These are phyloP conservation scores for Hemistola chrysoprasaria DNA, from an alignment of 2,888 invertebrate genomes.

Conservation along the genomic window DNA sequence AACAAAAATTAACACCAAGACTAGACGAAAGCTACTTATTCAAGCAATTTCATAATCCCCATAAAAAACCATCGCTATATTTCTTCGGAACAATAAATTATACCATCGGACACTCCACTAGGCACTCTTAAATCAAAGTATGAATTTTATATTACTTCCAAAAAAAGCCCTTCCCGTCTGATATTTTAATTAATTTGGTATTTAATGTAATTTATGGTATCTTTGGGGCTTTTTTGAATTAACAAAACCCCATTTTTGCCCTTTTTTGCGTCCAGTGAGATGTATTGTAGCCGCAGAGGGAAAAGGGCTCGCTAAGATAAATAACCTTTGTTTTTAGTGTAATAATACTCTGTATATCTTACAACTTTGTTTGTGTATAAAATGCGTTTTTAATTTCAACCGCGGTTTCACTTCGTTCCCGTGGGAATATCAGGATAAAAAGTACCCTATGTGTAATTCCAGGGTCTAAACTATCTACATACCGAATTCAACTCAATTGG, in stretches of 20 bases:
- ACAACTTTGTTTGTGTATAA: too few species aligned
- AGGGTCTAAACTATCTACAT: too few species aligned
- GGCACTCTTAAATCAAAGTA: constrained; percentile 22
- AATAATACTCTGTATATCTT: too few species aligned
- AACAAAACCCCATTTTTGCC: constrained; percentile 34
- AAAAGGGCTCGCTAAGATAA: constrained; percentile 1
- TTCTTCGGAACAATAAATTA: constrained; percentile 14
- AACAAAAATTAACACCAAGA: too few species aligned
- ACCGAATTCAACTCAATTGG: too few species aligned
- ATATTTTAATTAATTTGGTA: constrained; percentile 37
- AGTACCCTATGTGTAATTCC: too few species aligned
- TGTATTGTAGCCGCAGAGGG: constrained; percentile 10
- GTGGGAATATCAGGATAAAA: too few species aligned
- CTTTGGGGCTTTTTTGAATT: constrained; percentile 36
- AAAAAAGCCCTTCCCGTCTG: constrained; percentile 20
- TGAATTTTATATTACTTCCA: constrained; percentile 20
- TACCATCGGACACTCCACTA: constrained; percentile 16
- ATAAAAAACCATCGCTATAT: too few species aligned
- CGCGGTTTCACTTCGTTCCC: too few species aligned
- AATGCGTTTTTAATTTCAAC: too few species aligned
- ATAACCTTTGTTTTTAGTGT: neutral
- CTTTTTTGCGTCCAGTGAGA: constrained; percentile 26
- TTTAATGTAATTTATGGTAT: constrained; percentile 54
- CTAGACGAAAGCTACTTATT: too few species aligned
- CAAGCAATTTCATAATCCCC: constrained; percentile 1